phyloP scores from a whole-genome alignment of 2,113 vertebrate genomes.

The Hemicordylus capensis region DNA sequence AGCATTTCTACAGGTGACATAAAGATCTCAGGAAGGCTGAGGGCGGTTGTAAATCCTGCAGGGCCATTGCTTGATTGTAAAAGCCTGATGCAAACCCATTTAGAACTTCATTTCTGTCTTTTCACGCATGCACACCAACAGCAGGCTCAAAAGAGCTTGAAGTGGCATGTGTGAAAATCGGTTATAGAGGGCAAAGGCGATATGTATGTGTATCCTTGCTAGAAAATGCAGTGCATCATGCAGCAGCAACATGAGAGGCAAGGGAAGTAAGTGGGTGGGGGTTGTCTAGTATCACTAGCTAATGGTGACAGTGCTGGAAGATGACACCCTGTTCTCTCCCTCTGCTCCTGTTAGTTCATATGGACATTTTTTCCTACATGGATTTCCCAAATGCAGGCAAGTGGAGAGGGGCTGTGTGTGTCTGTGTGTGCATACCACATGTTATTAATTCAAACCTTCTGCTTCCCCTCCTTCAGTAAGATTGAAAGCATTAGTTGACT shows the following conservation, averaged over 20 bases:
- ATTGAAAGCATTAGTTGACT: neutral
- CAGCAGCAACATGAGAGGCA: neutral
- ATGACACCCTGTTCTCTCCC: neutral
- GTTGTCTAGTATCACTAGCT: neutral
- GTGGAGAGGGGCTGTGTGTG: neutral
- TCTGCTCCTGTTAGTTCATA: neutral
- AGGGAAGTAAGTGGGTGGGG: neutral
- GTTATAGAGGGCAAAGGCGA: neutral
- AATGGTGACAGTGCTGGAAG: neutral
- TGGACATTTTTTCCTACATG: neutral
- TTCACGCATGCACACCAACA: neutral
- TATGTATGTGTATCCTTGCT: neutral
- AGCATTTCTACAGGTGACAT: neutral
- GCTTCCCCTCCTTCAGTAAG: neutral
- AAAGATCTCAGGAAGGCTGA: neutral
- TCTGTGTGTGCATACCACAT: neutral
- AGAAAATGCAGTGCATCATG: neutral
- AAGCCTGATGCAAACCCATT: neutral
- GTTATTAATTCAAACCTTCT: slow-evolving; percentile 6
- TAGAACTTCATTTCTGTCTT: neutral
- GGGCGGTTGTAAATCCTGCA: neutral
- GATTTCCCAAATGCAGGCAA: neutral
- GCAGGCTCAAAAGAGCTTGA: neutral
- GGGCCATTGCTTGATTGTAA: neutral
- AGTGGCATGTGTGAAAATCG: neutral